phyloP scores from a whole-genome alignment of 2,797 vertebrate genomes.

The Mus spretus region DNA sequence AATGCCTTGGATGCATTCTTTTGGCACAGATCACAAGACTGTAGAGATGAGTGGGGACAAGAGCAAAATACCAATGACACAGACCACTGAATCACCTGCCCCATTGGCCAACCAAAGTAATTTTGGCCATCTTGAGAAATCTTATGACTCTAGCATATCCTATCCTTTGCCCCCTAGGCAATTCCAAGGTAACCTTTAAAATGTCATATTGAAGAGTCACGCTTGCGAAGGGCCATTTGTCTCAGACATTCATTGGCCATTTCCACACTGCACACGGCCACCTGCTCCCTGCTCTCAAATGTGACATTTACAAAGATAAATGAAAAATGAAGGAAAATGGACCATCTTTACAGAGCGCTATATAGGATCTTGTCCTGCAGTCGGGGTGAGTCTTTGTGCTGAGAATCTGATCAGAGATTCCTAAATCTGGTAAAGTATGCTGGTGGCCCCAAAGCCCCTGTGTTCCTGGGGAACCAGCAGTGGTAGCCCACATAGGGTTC shows the following conservation, averaged over 20 bases:
- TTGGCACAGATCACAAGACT: neutral
- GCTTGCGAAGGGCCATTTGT: neutral
- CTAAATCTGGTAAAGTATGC: neutral
- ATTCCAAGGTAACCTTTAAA: slow-evolving; percentile 52
- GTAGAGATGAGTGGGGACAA: neutral
- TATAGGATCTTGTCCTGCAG: neutral
- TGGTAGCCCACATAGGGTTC: neutral
- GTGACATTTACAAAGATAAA: slow-evolving; percentile 23
- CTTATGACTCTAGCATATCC: neutral
- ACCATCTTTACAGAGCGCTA: neutral
- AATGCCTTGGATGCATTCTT: neutral
- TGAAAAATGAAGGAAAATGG: neutral
- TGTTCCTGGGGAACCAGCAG: neutral
- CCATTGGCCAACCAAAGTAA: neutral
- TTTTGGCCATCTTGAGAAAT: neutral
- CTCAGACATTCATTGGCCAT: neutral
- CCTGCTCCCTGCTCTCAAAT: slow-evolving; percentile 23
- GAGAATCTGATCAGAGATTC: neutral
- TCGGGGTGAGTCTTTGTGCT: neutral
- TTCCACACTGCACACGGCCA: slow-evolving; percentile 22
- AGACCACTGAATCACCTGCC: neutral
- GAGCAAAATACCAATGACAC: neutral
- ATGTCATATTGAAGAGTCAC: neutral
- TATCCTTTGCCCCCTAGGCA: neutral
- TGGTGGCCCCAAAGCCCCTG: neutral